A percentile compares a stretch with the other conserved stretches of the same genome.
phyloP scores from a whole-genome alignment of 2,888 invertebrate genomes.

The Carcina quercana region DNA sequence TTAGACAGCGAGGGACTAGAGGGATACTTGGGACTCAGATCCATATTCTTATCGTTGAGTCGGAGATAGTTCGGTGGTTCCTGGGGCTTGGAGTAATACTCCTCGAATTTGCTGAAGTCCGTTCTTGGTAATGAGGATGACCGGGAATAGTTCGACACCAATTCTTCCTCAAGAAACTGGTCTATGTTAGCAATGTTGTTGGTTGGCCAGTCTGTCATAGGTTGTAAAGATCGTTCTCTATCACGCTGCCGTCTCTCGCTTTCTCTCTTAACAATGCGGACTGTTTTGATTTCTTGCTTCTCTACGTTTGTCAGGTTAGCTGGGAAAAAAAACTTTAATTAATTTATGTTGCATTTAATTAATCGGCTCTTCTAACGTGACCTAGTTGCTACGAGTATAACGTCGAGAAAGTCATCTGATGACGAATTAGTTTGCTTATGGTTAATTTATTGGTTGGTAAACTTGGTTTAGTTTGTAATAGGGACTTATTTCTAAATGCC shows the following conservation, averaged over 20 bases:
- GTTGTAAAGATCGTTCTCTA: conserved; percentile 78
- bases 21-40: conserved; percentile 61
- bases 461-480: too few species aligned
- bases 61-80: conserved; percentile 46
- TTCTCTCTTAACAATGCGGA: conserved; percentile 93
- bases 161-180: conserved; percentile 65
- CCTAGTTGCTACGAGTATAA: background rate
- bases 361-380: background rate
- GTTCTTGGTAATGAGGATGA: conserved; percentile 72
- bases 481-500: too few species aligned
- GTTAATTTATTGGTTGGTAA: too few species aligned
- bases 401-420: background rate
- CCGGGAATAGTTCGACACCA: conserved; percentile 48
- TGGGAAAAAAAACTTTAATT: conserved; percentile 31
- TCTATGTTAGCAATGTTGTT: conserved; percentile 59
- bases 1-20: conserved; percentile 65
- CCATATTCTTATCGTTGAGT: conserved; percentile 49
- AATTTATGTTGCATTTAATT: background rate
- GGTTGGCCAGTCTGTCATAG: conserved; percentile 61
- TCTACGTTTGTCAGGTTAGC: conserved; percentile 83
- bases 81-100: conserved; percentile 45
- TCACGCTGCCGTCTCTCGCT: conserved; percentile 90
- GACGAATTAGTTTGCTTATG: too few species aligned
- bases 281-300: conserved; percentile 93
- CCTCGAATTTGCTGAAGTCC: conserved; percentile 53